phyloP scores from a whole-genome alignment of 2,113 vertebrate genomes.

The Catharus minimus region DNA sequence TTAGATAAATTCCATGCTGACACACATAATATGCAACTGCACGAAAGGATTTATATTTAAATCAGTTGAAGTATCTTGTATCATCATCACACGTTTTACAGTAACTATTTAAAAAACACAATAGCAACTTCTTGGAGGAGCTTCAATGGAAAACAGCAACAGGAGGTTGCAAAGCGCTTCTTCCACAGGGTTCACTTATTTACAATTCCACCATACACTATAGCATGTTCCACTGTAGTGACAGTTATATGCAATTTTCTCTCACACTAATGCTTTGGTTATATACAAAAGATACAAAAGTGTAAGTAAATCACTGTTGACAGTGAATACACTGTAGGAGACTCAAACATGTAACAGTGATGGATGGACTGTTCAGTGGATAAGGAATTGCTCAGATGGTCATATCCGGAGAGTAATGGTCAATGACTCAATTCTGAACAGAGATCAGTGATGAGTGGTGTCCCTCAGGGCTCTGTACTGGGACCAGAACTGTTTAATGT shows the following conservation, averaged over 20 bases:
- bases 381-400: background rate
- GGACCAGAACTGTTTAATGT: background rate
- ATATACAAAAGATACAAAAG: background rate
- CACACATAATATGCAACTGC: background rate
- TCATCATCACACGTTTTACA: background rate
- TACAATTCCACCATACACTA: background rate
- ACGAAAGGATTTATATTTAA: background rate
- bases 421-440: background rate
- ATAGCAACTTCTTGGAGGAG: background rate
- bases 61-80: background rate
- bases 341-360: background rate
- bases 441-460: background rate
- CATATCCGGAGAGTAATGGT: background rate
- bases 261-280: background rate
- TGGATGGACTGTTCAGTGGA: background rate
- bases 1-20: background rate
- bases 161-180: background rate
- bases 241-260: background rate
- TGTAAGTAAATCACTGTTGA: background rate
- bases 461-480: background rate
- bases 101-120: background rate
- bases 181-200: background rate
- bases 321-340: background rate
- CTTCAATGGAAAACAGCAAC: background rate
- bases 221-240: background rate